A percentile compares a stretch with the other conserved stretches of the same genome.
phyloP scores from a whole-genome alignment of 2,113 vertebrate genomes.

The Symphodus melops region DNA sequence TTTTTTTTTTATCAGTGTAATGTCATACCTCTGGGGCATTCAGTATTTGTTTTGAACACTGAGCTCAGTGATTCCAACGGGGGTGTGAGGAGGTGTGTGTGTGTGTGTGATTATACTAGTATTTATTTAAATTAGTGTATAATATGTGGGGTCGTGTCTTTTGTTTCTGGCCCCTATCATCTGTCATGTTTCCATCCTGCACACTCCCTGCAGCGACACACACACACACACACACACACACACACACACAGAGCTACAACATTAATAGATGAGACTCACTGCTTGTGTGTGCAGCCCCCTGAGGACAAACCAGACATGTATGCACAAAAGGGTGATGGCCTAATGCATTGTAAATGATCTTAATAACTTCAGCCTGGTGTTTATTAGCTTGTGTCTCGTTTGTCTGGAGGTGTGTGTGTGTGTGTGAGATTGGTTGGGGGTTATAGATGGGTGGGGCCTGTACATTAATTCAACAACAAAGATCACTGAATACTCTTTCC shows the following conservation, averaged over 20 bases:
- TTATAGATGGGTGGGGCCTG: background rate
- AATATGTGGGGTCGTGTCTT: conserved; percentile 70
- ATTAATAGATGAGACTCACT: conserved; percentile 73
- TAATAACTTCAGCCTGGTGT: conserved; percentile 61
- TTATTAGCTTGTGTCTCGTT: conserved; percentile 44
- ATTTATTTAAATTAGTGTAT: conserved; percentile 61
- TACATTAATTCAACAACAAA: conserved; percentile 26
- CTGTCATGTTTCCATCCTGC: conserved; percentile 64
- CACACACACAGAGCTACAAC: conserved; percentile 42
- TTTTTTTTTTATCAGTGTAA: conserved; percentile 21
- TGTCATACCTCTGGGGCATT: conserved; percentile 13
- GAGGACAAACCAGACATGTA: conserved; percentile 41
- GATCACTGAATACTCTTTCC: conserved; percentile 2
- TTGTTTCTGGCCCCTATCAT: conserved; percentile 60
- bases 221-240: conserved; percentile 21
- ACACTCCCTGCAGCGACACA: conserved; percentile 26
- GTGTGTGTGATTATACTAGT: conserved; percentile 24
- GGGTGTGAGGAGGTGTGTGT: conserved; percentile 23
- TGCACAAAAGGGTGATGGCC: conserved; percentile 59
- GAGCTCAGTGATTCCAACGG: conserved; percentile 39
- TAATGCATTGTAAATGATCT: conserved; percentile 74
- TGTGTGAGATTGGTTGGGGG: conserved; percentile 21
- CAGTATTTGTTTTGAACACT: conserved; percentile 45
- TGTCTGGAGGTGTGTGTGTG: conserved; percentile 37
- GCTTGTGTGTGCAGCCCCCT: conserved; percentile 43